Base-by-base conservation (phyloP, 1,140 invertebrate species). In the Drosophila biarmipes region DNA sequence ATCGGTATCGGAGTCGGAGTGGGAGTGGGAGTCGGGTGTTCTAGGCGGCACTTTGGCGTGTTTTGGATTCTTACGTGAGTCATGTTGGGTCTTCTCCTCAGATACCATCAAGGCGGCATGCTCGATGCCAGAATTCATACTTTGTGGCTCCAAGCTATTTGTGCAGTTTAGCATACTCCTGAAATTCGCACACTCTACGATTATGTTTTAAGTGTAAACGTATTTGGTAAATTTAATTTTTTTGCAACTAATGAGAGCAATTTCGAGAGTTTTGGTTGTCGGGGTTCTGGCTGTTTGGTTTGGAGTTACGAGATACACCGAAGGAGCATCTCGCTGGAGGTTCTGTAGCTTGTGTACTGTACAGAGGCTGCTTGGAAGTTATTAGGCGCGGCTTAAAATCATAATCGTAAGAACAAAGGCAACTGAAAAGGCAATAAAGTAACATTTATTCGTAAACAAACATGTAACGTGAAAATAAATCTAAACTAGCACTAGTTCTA, bases 131-230 rank as follows among this genome's bases (percentile, higher is more conserved):
- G 94, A 94, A 90, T 92, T 92, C 91, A 92, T 92, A 92, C 95
- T 94, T 93, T 95, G 95, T 92, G 94, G 95, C 92, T 96, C 95
- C 93, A 95, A 94, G 90, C 95, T 94, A 94, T 96, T 96, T 93
- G 96, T 95, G 94, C 95, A 95, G 94, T 96, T 96, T 94, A 96
- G 94, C 95, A 96, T 96, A 94, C 95, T 96, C 95, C 95, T 96
- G 95, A 94, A 95, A 95, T 93, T 94, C 92, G 92, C 93, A 93
- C 93, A 93, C 92, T 93, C 93, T 93, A 92, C 93, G 87, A 93
- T 93, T 93, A 93, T 93, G 92, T 93, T 92, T 93, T 91, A 91
- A 85, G 87, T 92, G 92, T 91, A 90, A 86, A 90, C 78, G 79
- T 90, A 87, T 87, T 91, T 82, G 90, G 73, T 86, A 80, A 80